A percentile compares a stretch with the other conserved stretches of the same genome.
These are phyloP conservation scores for Thinocorus orbignyianus DNA, from an alignment of 2,113 vertebrate species.

Conservation along the genomic window DNA sequence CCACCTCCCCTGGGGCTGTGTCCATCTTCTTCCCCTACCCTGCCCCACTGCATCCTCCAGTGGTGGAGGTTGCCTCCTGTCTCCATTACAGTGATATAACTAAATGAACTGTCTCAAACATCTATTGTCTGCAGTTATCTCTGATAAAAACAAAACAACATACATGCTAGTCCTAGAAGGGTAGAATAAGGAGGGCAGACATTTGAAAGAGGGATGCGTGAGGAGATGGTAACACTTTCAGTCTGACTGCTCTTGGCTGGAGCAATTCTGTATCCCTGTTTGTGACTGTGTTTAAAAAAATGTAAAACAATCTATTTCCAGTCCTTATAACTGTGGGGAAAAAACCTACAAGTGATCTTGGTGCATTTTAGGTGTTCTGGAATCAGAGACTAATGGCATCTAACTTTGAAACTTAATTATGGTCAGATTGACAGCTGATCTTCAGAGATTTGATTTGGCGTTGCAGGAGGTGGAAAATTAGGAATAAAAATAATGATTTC, in stretches of 20 bases:
- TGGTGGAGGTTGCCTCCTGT: background rate
- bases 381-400: background rate
- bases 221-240: background rate
- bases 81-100: background rate
- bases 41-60: background rate
- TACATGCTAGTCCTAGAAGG: background rate
- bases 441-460: background rate
- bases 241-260: background rate
- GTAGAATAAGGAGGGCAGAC: background rate
- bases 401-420: background rate
- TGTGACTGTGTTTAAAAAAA: background rate
- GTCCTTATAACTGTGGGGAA: background rate
- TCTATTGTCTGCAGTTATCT: background rate
- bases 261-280: background rate
- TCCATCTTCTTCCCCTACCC: background rate
- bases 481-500: background rate
- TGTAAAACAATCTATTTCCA: background rate
- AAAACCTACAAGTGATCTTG: background rate
- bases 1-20: background rate
- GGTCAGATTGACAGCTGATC: background rate
- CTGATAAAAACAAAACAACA: background rate
- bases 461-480: background rate
- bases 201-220: background rate
- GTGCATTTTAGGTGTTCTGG: background rate
- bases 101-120: background rate